Percentiles rank a stretch among this genome's conserved stretches.
Evolutionary conservation across 2,113 vertebrate species (phyloP).

Genomic region (Hippocampus abdominalis): DNA sequence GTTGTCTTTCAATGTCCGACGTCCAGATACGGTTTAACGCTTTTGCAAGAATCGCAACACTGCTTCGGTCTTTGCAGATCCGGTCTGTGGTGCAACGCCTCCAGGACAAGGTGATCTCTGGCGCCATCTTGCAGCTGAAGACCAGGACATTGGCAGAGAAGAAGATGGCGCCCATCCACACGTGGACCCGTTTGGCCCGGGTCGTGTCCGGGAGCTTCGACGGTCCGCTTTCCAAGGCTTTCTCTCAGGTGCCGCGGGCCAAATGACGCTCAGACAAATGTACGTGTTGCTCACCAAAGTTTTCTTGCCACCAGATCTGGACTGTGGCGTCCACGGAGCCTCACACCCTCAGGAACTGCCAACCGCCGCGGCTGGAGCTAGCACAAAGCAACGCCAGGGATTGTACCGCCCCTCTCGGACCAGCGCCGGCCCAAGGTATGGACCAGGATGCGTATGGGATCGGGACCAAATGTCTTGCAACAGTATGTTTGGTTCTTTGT

Average conservation of each 20-base stretch:
- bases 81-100: slow-evolving; percentile 50
- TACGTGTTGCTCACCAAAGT: neutral
- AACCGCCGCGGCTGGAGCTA: slow-evolving; percentile 33
- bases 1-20: too few species aligned
- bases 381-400: neutral
- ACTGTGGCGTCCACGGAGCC: slow-evolving; percentile 67
- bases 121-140: slow-evolving; percentile 23
- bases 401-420: neutral
- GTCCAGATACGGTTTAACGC: too few species aligned
- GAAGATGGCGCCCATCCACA: slow-evolving; percentile 51
- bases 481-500: neutral
- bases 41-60: neutral
- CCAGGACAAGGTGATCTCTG: slow-evolving; percentile 41
- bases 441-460: neutral
- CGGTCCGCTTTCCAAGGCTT: slow-evolving; percentile 51
- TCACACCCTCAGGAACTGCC: slow-evolving; percentile 46
- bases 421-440: slow-evolving; percentile 12
- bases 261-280: neutral
- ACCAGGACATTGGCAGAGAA: slow-evolving; percentile 29
- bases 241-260: slow-evolving; percentile 57
- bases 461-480: neutral
- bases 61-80: slow-evolving; percentile 45
- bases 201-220: slow-evolving; percentile 47
- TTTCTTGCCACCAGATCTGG: slow-evolving; percentile 54
- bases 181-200: slow-evolving; percentile 59